Evolutionary conservation across 37 sponge, comb jelly and placozoan species (phyloP), one percentile per base, ranked within the genome.

Genomic region (Ianthella basta): DNA sequence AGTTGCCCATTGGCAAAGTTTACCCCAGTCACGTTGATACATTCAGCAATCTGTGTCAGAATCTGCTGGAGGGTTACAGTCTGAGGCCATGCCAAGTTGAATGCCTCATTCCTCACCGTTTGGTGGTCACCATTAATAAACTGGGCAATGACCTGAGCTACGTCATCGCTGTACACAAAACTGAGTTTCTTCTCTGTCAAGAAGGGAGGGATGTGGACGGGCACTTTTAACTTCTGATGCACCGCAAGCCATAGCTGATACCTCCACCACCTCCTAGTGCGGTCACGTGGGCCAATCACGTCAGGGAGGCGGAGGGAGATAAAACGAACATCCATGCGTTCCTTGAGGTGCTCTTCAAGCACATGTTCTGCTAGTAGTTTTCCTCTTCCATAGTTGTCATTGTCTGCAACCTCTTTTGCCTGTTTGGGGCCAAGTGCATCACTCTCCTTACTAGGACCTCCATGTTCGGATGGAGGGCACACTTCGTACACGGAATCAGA

Each of bases 401-500:
- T 44, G 56, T 80, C 13, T 3, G 15, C 36, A 16, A 87, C 32
- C 23, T 33, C 32, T 35, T 64, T 1, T 21, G 59, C 24, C 55
- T 67, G 32, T 41, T 30, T 53, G 16, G 88, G 88, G 2, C 74
- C 38, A 10, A 67, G 18, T 0, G 88, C 82, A 44, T 87, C 88
- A 13, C 1, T 54, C 40, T 87, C 88, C 18, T 13, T 13, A 55
- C 69, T 80, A 23, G 33, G 41, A 1, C 59, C 67, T 29, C 24
- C 72, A 66, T 83, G 65, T 4, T 50, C 8, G 10, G 54, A 18
- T 38, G 27, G n/a, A 56, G 60, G 82, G 41, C 72, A 72, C 20
- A 87, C 88, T 34, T 87, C 88, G 16, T 87, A 87, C 56, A 87
- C 88, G 14, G 88, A 87, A 81, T 87, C 88, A 40, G 88, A 63